Evolutionary conservation across 2,888 invertebrate genomes (phyloP), one percentile per base, ranked within the genome.

Genomic region (Clusia tigrina): DNA sequence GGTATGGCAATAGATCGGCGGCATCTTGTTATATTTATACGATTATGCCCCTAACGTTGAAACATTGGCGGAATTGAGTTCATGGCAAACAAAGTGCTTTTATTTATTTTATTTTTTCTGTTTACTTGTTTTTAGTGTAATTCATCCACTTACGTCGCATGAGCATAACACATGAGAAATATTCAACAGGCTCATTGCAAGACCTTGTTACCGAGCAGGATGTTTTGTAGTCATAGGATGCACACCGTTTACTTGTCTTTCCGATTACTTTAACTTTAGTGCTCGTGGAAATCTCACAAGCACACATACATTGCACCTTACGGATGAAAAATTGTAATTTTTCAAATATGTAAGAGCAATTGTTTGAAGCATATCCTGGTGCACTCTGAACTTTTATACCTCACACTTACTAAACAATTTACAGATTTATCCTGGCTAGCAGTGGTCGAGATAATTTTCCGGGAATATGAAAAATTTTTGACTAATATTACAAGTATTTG

Each of bases 191-290:
- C 48, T 18, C 18, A 20, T 48, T 48, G 22, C 3, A 22, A 22
- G 48, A 3, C 48, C 18, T 48, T 20, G 18, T 22, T 48, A 20
- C 18, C 3, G n/a, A 15, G 48, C 20, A 22, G 5, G 15, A 18
- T 48, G 22, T 48, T 48, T 6, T 20, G 15, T 15, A 5, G 48
- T 5, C 5, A 54, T 53, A 62, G 62, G 57, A 57, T 56, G 57
- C 58, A 57, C 57, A 59, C 58, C 62, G 64, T 62, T 67, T 64
- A 62, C 64, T 67, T 64, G 67, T 64, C 64, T 62, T 67, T 64
- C 67, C 67, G 64, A 64, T 67, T 67, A 67, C 64, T 67, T 67
- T 64, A 64, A 64, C 67, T 62, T 60, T 62, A 64, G 62, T 64
- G 64, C 64, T 55, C 58, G 20, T 25, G 55, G 37, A 66, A 63